Conservation (phyloP, 1,140 invertebrate genomes). For the Lepidostoma basale region DNA sequence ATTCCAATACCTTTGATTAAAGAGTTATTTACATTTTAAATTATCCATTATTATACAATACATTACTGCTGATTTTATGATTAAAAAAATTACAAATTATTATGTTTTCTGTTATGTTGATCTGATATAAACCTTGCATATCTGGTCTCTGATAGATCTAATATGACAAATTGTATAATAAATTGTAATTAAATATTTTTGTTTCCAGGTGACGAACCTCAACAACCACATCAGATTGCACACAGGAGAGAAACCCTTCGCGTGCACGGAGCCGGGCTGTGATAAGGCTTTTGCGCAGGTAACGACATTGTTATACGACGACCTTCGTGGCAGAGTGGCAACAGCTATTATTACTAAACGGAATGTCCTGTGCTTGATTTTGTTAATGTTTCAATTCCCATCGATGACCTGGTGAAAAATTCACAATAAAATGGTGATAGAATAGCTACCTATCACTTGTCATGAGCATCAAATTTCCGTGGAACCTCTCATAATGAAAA, state of each 20-base stretch:
- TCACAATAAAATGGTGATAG: no score
- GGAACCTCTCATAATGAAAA: no score
- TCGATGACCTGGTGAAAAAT: no score
- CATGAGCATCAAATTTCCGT: no score
- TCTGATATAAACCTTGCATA: no score
- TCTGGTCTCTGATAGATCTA: neutral
- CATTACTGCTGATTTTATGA: no score
- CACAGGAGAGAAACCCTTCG: constrained; percentile 65
- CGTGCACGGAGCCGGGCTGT: constrained; percentile 65
- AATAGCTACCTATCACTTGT: no score
- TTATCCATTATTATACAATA: no score
- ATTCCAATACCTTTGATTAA: no score
- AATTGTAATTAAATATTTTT: constrained; percentile 11
- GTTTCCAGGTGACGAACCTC: constrained; percentile 62
- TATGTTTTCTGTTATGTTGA: no score
- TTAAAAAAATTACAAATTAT: no score
- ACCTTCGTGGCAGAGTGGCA: neutral
- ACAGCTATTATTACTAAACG: neutral
- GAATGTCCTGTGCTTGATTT: neutral
- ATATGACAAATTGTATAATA: constrained; percentile 9
- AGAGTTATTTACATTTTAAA: no score
- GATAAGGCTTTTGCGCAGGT: constrained; percentile 66
- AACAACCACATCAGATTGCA: constrained; percentile 67
- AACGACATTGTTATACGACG: neutral
- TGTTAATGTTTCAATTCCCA: neutral